phyloP scores from a whole-genome alignment of 1,140 invertebrate genomes.

The Halyomorpha halys region DNA sequence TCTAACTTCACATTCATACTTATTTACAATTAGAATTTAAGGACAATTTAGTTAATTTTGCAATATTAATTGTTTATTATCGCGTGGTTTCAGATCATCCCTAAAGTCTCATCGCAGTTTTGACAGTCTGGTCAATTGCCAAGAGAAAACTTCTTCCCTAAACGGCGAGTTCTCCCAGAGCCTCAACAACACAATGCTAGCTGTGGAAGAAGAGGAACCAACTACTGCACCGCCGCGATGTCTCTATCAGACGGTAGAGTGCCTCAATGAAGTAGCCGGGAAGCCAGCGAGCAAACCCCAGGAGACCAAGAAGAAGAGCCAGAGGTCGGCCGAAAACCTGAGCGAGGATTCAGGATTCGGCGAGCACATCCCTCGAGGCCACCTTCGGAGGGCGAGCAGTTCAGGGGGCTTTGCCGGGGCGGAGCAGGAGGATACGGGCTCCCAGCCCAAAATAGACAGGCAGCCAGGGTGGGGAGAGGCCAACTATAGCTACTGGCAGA shows the following conservation, averaged over 20 bases:
- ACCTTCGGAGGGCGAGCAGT: background rate
- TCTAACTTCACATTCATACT: too few relatives aligned
- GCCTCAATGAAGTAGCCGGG: constrained; percentile 28
- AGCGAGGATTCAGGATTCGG: constrained; percentile 66
- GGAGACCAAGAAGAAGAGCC: constrained; percentile 21
- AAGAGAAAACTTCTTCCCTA: constrained; percentile 26
- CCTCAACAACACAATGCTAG: constrained; percentile 29
- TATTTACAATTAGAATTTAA: too few relatives aligned
- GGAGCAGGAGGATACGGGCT: constrained; percentile 23
- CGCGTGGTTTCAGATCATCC: background rate
- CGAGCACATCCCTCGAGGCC: constrained; percentile 40
- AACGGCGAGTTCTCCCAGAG: constrained; percentile 32
- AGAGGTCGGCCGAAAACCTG: constrained; percentile 55
- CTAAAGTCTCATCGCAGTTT: constrained; percentile 41
- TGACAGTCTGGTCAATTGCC: constrained; percentile 37
- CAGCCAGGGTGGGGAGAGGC: constrained; percentile 19
- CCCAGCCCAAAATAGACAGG: constrained; percentile 16
- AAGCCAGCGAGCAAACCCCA: constrained; percentile 2
- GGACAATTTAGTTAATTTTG: too few relatives aligned
- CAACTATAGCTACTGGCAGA: constrained; percentile 34
- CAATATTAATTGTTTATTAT: too few relatives aligned
- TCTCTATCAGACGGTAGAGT: constrained; percentile 33
- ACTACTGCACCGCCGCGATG: constrained; percentile 19
- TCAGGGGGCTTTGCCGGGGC: constrained; percentile 23
- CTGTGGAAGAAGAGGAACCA: constrained; percentile 22